Base-by-base conservation (phyloP, 2,113 vertebrate species). In the Saguinus midas region DNA sequence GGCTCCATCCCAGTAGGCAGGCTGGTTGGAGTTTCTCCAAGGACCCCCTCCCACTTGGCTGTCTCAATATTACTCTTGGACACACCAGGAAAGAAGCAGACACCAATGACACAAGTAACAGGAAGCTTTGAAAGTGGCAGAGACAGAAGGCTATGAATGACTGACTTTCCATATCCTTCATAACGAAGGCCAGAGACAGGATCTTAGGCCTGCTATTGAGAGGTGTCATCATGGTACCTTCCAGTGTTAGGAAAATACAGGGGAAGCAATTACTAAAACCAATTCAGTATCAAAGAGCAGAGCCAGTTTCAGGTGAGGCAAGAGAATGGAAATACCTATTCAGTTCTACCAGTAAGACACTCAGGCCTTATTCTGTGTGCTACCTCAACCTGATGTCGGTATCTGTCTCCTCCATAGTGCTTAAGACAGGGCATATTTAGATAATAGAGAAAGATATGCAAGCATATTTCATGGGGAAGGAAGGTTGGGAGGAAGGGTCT, bases 401-500 rank as follows among this genome's bases (percentile, higher is more conserved):
- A 50, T 37, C 21, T 45, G 2, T 70, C 6, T 81, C 21, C 18
- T 72, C 18, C 75, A 70, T 3, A 8, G 4, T 82, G 43, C 79
- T 85, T 72, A 73, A 37, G 55, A 27, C 2, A 37, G 23, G 37
- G 21, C 23, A 91, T 29, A 52, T 58, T 43, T 93, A 18, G 23
- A 68, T 1, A 80, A 64, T 23, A 90, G 40, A 66, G 18, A 81
- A 90, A 93, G 29, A 27, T 1, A 7, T 29, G 0, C 8, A 29
- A 70, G 73, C 89, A 20, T 6, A 23, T 82, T 16, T 29, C 2
- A 4, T 35, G 68, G 6, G 27, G 0, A 25, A 35, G 5, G 66
- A 64, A 4, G 3, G 0, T 11, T 64, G 20, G 6, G 17, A 50
- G 8, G 3, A 17, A 58, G 13, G 3, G 4, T 25, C 21, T 52